Evolutionary conservation across 2,888 invertebrate genomes (phyloP), one percentile per base, ranked within the genome.

Genomic region (Chironomus riparius): DNA sequence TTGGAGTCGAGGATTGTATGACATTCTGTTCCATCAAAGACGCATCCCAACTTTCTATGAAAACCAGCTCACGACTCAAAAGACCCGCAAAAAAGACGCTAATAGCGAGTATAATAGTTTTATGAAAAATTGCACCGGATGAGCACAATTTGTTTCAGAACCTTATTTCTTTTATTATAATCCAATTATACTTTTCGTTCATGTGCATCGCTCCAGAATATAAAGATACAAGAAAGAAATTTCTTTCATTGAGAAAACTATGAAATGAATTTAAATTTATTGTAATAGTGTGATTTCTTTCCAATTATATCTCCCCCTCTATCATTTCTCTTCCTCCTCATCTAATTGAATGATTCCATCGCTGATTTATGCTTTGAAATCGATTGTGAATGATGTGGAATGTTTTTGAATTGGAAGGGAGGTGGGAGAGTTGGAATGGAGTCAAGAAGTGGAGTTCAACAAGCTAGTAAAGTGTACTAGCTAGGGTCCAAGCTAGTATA

Each of bases 41-140:
- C n/a, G n/a, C n/a, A n/a, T n/a, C n/a, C n/a, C n/a, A n/a, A n/a
- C n/a, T n/a, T n/a, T 38, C 10, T 10, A 38, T 10, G 10, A 2
- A n/a, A n/a, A n/a, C n/a, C n/a, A n/a, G n/a, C 10, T 38, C 10
- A 38, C 38, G 2, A 38, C 38, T 1, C 10, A 38, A 28, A 38
- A 38, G 4, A 38, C 38, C 38, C 38, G 38, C 38, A 38, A 38
- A 38, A 38, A 38, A 38, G 38, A 38, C 38, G 38, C 38, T 56
- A 15, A 56, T 18, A 56, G 56, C 56, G 56, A n/a, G 50, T 18
- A n/a, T n/a, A 22, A 47, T 28, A 15, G 69, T 69, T 21, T n/a
- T 70, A 38, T 72, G 48, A 61, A 38, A 72, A 72, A 72, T 72
- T 72, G 72, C 72, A 62, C 72, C 72, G 72, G 72, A 72, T 72